Evolutionary conservation across 2,888 invertebrate genomes (phyloP).

Genomic region (Campoletis raptor): DNA sequence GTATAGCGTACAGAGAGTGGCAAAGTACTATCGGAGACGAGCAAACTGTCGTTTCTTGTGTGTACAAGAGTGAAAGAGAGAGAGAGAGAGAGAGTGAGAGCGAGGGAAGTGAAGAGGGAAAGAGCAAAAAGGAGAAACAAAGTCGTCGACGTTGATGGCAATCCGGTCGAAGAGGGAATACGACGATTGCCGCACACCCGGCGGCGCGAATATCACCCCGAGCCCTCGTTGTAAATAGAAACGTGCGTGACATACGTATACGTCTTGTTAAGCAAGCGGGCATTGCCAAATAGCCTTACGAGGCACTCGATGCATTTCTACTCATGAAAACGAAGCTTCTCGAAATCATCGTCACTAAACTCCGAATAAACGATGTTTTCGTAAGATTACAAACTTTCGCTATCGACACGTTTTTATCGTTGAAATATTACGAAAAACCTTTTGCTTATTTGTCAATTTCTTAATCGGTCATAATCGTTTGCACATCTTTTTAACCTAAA

Average conservation of each 20-base stretch:
- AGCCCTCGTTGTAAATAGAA: conserved; percentile 55
- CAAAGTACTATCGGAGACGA: conserved; percentile 45
- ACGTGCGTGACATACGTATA: conserved; percentile 60
- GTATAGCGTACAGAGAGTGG: conserved; percentile 13
- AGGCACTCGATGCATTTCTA: conserved; percentile 39
- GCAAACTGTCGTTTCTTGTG: conserved; percentile 27
- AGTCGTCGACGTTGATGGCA: conserved; percentile 17
- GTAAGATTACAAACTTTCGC: not conserved
- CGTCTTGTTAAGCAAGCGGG: conserved; percentile 56
- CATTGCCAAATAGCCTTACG: conserved; percentile 57
- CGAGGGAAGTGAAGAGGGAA: conserved; percentile 6
- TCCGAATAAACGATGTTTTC: not conserved
- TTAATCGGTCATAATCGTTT: not conserved
- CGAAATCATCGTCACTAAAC: not conserved
- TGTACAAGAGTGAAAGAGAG: not conserved
- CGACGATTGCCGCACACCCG: conserved; percentile 57
- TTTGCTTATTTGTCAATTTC: not conserved
- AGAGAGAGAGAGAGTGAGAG: conserved; percentile 25
- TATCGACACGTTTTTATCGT: not conserved
- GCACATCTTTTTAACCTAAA: not conserved
- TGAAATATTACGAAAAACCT: not conserved
- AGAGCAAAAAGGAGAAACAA: conserved; percentile 16
- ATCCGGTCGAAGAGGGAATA: conserved; percentile 42
- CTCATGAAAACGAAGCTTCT: conserved; percentile 14
- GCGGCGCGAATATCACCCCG: conserved; percentile 49